phyloP scores from a whole-genome alignment of 1,140 invertebrate genomes.

The Marisa cornuarietis region DNA sequence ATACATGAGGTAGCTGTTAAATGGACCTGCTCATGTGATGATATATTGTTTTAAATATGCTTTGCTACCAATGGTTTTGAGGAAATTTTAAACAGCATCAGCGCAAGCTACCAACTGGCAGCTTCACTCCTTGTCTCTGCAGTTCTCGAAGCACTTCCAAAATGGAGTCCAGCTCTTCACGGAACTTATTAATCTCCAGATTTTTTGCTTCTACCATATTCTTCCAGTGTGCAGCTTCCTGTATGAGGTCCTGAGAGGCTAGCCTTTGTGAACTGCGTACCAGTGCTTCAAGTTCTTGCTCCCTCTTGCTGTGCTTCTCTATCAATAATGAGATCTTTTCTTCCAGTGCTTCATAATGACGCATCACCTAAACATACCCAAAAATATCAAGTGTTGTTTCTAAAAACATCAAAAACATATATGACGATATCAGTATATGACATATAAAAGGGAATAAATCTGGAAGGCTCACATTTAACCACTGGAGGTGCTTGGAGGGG shows the following conservation, averaged over 20 bases:
- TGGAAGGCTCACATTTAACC: too few relatives aligned
- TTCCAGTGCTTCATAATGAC: slow-evolving; percentile 59
- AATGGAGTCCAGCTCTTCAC: slow-evolving; percentile 62
- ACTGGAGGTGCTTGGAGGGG: too few relatives aligned
- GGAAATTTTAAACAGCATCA: too few relatives aligned
- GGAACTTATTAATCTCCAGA: slow-evolving; percentile 60
- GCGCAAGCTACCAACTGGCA: slow-evolving; percentile 26
- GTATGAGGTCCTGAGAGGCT: slow-evolving; percentile 43
- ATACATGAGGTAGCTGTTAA: too few relatives aligned
- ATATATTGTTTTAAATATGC: too few relatives aligned
- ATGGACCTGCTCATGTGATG: too few relatives aligned
- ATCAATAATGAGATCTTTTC: slow-evolving; percentile 61
- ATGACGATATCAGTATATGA: background rate
- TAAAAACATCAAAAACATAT: too few relatives aligned
- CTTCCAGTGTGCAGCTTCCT: slow-evolving; percentile 59
- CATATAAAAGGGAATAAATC: background rate
- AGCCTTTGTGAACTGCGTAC: slow-evolving; percentile 48
- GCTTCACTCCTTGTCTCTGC: slow-evolving; percentile 58
- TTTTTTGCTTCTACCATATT: slow-evolving; percentile 61
- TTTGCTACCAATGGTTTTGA: background rate
- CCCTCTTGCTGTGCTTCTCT: slow-evolving; percentile 51
- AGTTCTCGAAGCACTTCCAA: slow-evolving; percentile 60
- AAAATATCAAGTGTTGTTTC: too few relatives aligned
- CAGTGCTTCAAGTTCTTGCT: slow-evolving; percentile 58
- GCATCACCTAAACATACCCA: slow-evolving; percentile 55